Conservation (phyloP, 1,140 invertebrate species). For the Drosophila asahinai region DNA sequence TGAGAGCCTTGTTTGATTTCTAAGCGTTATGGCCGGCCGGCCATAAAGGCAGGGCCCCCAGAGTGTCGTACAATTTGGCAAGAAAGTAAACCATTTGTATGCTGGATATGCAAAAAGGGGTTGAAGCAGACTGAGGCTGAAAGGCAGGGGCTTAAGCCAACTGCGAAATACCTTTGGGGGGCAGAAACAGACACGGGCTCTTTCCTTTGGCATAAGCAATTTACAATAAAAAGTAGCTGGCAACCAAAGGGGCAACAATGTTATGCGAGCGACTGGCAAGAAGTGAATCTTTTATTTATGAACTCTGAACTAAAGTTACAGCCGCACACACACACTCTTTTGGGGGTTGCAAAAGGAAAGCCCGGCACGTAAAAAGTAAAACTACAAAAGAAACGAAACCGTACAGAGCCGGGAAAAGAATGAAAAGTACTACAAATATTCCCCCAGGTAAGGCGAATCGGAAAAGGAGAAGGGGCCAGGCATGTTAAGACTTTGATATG, state of each 20-base stretch:
- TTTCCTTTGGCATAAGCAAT: slow-evolving; percentile 76
- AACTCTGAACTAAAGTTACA: slow-evolving; percentile 57
- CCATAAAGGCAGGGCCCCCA: slow-evolving; percentile 51
- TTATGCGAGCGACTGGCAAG: slow-evolving; percentile 37
- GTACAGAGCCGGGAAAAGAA: slow-evolving; percentile 12
- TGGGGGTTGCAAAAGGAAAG: slow-evolving; percentile 44
- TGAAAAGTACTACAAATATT: slow-evolving; percentile 17
- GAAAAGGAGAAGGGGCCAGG: background rate
- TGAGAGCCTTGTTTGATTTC: slow-evolving; percentile 76
- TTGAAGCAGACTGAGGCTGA: background rate
- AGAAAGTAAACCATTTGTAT: slow-evolving; percentile 64
- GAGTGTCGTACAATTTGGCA: slow-evolving; percentile 81
- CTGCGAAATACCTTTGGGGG: slow-evolving; percentile 66
- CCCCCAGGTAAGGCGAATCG: slow-evolving; percentile 25
- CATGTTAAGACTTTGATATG: slow-evolving; percentile 70
- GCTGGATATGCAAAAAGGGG: slow-evolving; percentile 47
- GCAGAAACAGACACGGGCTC: slow-evolving; percentile 48
- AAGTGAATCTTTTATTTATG: slow-evolving; percentile 81
- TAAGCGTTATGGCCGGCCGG: slow-evolving; percentile 68
- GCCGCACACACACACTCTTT: slow-evolving; percentile 15
- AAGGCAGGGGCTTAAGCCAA: slow-evolving; percentile 30
- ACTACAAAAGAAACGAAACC: slow-evolving; percentile 53
- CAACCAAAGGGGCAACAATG: slow-evolving; percentile 66
- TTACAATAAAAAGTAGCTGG: slow-evolving; percentile 79
- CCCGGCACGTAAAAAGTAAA: slow-evolving; percentile 59